Evolutionary conservation across 2,888 invertebrate species (phyloP).

Genomic region (Caenorhabditis sp.): DNA sequence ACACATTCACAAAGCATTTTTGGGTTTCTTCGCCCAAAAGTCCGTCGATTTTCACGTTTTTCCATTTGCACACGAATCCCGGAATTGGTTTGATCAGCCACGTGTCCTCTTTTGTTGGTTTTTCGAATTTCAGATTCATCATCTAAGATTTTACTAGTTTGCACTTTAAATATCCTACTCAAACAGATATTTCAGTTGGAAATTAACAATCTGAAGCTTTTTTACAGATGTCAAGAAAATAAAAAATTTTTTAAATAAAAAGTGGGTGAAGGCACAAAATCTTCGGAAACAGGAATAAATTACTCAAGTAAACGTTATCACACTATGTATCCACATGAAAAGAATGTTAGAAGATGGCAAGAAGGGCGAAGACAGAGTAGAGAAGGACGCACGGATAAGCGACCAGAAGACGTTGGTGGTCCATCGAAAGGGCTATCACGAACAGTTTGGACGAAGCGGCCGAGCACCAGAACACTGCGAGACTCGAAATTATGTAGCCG

Average conservation of each 20-base stretch:
- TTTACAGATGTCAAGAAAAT: too few relatives aligned
- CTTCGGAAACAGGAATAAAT: slow-evolving; percentile 36
- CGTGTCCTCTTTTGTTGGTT: slow-evolving; percentile 22
- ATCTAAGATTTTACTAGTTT: too few relatives aligned
- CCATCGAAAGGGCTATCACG: slow-evolving; percentile 86
- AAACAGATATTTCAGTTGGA: too few relatives aligned
- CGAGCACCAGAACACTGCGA: slow-evolving; percentile 90
- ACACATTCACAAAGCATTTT: slow-evolving; percentile 74
- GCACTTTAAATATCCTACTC: too few relatives aligned
- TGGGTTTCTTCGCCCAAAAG: slow-evolving; percentile 17
- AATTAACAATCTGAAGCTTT: too few relatives aligned
- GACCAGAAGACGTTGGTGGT: slow-evolving; percentile 82
- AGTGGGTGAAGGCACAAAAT: slow-evolving; percentile 34
- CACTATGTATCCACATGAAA: slow-evolving; percentile 36
- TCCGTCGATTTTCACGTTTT: slow-evolving; percentile 37
- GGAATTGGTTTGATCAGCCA: slow-evolving; percentile 69
- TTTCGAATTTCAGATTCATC: slow-evolving; percentile 20
- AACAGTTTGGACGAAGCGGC: slow-evolving; percentile 93
- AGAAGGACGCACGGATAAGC: slow-evolving; percentile 94
- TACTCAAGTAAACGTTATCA: slow-evolving; percentile 20
- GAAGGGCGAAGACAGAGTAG: slow-evolving; percentile 92
- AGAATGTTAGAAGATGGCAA: slow-evolving; percentile 87
- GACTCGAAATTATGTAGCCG: slow-evolving; percentile 84
- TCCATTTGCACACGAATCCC: slow-evolving; percentile 75
- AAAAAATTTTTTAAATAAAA: slow-evolving; percentile 14